These are phyloP conservation scores for Clarias macrocephalus DNA, from an alignment of 2,113 vertebrate species.

Conservation along the genomic window DNA sequence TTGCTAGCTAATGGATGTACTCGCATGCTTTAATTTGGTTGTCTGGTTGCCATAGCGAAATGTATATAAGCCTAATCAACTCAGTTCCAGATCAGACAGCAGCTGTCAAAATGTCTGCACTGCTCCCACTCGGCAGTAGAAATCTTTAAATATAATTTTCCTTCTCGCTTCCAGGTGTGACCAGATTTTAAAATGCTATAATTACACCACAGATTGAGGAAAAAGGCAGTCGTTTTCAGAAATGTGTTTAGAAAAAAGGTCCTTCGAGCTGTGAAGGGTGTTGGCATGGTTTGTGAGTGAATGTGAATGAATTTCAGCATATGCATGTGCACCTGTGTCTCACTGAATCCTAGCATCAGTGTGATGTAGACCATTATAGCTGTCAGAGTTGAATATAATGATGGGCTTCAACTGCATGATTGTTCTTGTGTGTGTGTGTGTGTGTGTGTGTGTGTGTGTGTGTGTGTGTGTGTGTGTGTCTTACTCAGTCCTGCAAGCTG, in stretches of 20 bases:
- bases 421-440: background rate
- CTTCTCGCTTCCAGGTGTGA: background rate
- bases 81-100: background rate
- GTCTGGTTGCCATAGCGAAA: background rate
- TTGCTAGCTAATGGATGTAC: background rate
- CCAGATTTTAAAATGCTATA: background rate
- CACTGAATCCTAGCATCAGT: background rate
- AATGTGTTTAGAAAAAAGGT: background rate
- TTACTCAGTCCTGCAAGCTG: slow-evolving; percentile 88
- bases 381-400: background rate
- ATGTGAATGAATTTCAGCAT: background rate
- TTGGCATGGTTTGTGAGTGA: background rate
- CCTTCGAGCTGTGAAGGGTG: background rate
- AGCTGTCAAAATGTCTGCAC: background rate
- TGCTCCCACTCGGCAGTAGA: background rate
- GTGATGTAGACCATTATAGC: background rate
- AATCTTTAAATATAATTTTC: background rate
- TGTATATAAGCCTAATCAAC: background rate
- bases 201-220: background rate
- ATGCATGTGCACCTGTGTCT: background rate
- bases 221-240: background rate
- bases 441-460: slow-evolving; percentile 29
- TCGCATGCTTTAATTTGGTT: background rate
- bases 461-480: slow-evolving; percentile 39
- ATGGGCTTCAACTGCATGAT: background rate